Conservation (phyloP, 2,888 invertebrate species). For the Uloborus plumipes region DNA sequence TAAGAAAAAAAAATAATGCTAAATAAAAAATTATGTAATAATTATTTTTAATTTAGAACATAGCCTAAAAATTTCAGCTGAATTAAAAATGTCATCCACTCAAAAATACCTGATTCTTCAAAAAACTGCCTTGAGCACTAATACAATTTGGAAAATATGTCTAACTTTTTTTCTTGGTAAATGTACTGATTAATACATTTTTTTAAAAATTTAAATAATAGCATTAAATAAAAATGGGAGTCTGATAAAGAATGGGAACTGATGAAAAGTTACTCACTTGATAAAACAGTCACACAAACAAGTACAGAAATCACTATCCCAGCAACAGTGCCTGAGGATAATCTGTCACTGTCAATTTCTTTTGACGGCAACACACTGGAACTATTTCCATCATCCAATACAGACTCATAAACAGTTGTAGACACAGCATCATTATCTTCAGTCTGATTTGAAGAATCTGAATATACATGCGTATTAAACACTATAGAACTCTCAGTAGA, state of each 20-base stretch:
- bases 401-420: conserved; percentile 20
- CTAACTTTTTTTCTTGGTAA: no score
- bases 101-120: no score
- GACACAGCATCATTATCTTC: conserved; percentile 8
- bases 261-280: conserved; percentile 39
- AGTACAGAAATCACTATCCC: conserved; percentile 61
- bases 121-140: no score
- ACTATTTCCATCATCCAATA: conserved; percentile 28
- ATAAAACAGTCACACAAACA: conserved; percentile 53
- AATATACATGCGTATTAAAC: conserved; percentile 20
- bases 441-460: conserved; percentile 31
- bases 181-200: background rate
- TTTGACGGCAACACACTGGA: conserved; percentile 36
- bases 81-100: no score
- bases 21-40: no score
- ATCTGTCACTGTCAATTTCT: conserved; percentile 20
- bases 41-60: no score
- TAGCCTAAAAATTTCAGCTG: no score
- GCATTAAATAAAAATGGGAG: background rate
- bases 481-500: conserved; percentile 21
- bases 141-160: no score
- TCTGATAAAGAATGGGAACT: background rate
- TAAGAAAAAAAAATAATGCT: no score
- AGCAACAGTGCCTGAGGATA: conserved; percentile 52
- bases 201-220: background rate